Base-by-base conservation (phyloP, 2,888 invertebrate genomes). In the Xestoiulus laeticollis region DNA sequence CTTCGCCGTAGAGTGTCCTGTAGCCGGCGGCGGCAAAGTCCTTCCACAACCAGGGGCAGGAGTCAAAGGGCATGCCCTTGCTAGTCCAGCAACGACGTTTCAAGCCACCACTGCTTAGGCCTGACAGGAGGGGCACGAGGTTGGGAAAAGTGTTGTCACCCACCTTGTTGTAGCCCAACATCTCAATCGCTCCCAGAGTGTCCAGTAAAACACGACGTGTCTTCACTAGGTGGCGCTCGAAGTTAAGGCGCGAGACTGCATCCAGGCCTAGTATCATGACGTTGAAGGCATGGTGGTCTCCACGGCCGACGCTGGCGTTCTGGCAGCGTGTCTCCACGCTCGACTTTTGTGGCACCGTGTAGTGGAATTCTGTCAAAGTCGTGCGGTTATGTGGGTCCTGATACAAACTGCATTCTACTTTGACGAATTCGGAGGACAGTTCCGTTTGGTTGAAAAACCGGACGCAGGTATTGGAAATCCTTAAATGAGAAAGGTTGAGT, bases 191-290 rank as follows among this genome's bases (percentile, higher is more conserved):
- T 16, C 30, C 96, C 96, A 88, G 30, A 14, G 48, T 22, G n/a
- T 19, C 87, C 89, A 48, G 82, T 44, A 98, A 93, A 91, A 94
- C 95, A 22, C 93, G 92, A 0, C 94, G 93, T 0, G 96, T 96
- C 90, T 94, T 93, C 0, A 95, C 95, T 94, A 97, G 95, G 12
- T 95, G 94, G 87, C 96, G 93, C 30, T 94, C 93, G 88, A 96
- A 94, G 91, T 97, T 96, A 82, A 96, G 92, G 88, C 96, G 92
- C 0, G 97, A 97, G 90, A 97, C 95, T 84, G 96, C 96, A 91
- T 97, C 97, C 90, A 98, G 95, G 68, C 97, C 97, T 26, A 98
- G 91, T 91, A 97, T 93, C 44, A 97, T 92, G 0, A 98, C 94
- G 91, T 95, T 96, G n/a, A 86, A 53, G 0, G 86, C 12, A 0